Conservation (phyloP, 2,888 invertebrate species). For the Lithophane semibrunnea region DNA sequence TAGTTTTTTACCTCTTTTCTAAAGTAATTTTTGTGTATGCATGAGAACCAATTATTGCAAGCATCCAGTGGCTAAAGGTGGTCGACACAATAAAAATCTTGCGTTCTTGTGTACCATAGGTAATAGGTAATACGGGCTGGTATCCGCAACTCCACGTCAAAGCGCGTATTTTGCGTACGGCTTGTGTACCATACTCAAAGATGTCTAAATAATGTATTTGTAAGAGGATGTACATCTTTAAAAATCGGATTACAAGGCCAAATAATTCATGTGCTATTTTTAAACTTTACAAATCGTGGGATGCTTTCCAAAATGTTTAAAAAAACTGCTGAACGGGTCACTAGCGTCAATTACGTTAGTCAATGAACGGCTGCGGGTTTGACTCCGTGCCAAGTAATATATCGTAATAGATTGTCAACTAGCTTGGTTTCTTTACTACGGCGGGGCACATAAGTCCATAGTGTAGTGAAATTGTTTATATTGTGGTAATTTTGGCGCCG, state of each 20-base stretch:
- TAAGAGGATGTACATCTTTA: no score
- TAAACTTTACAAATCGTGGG: conserved; percentile 12
- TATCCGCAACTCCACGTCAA: no score
- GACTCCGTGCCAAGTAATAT: conserved; percentile 68
- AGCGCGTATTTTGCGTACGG: no score
- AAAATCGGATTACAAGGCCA: neutral
- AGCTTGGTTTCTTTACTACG: conserved; percentile 35
- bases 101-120: no score
- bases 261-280: neutral
- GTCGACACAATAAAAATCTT: no score
- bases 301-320: conserved; percentile 24
- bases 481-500: neutral
- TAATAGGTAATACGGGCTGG: no score
- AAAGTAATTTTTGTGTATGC: no score
- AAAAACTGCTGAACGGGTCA: conserved; percentile 16
- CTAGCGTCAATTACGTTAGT: conserved; percentile 33
- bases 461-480: neutral
- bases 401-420: conserved; percentile 44
- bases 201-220: no score
- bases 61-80: no score
- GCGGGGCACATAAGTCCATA: neutral
- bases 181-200: no score
- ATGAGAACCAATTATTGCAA: no score
- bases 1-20: no score
- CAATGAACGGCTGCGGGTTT: conserved; percentile 61